Base-by-base conservation (phyloP, 2,113 vertebrate species). In the Ammodytes marinus region DNA sequence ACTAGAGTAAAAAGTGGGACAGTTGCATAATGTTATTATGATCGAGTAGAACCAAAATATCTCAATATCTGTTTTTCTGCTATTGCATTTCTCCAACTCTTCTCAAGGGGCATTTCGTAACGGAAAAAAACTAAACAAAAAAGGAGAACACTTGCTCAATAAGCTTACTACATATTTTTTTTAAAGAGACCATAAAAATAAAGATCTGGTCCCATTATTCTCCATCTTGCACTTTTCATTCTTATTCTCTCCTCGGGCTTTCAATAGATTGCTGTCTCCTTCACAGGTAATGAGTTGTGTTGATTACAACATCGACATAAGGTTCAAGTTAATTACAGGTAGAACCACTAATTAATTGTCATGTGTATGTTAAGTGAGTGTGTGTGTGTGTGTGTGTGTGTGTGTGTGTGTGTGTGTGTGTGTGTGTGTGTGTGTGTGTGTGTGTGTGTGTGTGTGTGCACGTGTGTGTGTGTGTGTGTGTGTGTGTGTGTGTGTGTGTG, bases 251-350 rank as follows among this genome's bases (percentile, higher is more conserved):
- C 14, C 52, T 66, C 54, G 39, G 80, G 19, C 35, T 70, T 86
- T 77, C 77, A 66, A 72, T 72, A 47, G 54, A 80, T 40, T 74
- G 55, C 5, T n/a, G 52, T 66, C 78, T 78, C 45, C 69, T 76
- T 78, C 66, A 42, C 64, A 78, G 81, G 77, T 91, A 89, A 92
- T 85, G 80, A 91, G 85, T 55, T 79, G 73, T 83, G 79, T 82
- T 86, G 85, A 89, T 92, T 75, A 84, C 73, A 86, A 83, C 81
- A 85, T 55, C 71, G 71, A 92, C 71, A 75, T 73, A 19, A 61
- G 81, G 67, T 80, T 85, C 67, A 54, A 79, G 72, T 82, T 91
- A 89, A 93, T 90, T 90, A 89, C 84, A 89, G 79, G 88, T 88
- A 73, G 42, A 84, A 79, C 80, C 76, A 82, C 67, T 49, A 82